Conservation (phyloP, 2,888 invertebrate genomes). For the Noctua janthe region DNA sequence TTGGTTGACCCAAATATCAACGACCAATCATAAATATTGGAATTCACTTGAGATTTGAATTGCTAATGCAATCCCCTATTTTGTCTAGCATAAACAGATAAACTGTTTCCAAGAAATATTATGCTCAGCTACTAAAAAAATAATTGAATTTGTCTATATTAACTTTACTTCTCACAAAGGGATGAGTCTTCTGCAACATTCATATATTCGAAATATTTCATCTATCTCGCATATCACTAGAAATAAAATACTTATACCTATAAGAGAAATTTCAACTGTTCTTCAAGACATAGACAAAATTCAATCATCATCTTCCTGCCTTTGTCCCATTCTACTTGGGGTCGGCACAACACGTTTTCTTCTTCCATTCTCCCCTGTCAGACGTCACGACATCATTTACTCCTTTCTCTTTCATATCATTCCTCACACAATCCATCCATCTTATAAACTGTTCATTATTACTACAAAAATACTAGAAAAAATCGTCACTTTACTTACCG, state of each 20-base stretch:
- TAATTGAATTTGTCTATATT: neutral
- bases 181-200: neutral
- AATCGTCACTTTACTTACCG: slow-evolving; percentile 75
- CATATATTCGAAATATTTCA: neutral
- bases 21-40: neutral
- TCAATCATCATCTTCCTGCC: too few relatives aligned
- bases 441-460: too few relatives aligned
- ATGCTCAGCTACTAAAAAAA: neutral
- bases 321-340: too few relatives aligned
- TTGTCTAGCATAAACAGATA: neutral
- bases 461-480: neutral
- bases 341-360: too few relatives aligned
- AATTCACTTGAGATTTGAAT: neutral
- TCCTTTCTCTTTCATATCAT: too few relatives aligned
- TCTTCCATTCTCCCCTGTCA: too few relatives aligned
- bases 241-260: neutral
- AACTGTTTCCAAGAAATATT: neutral
- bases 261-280: neutral
- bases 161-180: neutral
- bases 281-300: neutral
- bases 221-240: neutral
- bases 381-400: too few relatives aligned
- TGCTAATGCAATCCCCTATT: neutral
- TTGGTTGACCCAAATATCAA: slow-evolving; percentile 36
- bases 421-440: too few relatives aligned